These are phyloP conservation scores for Coracias cyanogaster DNA, from an alignment of 2,797 vertebrate species.

Conservation along the genomic window DNA sequence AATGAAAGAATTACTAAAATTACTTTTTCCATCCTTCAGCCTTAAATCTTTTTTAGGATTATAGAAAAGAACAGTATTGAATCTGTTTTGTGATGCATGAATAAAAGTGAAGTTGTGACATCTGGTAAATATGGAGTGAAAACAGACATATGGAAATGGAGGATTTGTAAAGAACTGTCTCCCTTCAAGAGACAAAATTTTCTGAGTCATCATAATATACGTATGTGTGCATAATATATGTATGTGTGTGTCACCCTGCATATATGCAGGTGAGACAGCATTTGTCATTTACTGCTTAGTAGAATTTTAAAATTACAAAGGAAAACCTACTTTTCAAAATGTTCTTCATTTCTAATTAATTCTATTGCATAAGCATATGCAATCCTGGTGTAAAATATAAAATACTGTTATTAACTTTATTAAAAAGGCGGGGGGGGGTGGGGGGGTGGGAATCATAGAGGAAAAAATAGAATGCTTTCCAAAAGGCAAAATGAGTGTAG, in stretches of 20 bases:
- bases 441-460: background rate
- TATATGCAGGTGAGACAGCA: background rate
- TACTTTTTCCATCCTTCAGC: slow-evolving; percentile 38
- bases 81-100: slow-evolving; percentile 31
- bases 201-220: background rate
- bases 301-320: background rate
- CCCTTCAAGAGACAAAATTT: background rate
- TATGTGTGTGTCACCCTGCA: background rate
- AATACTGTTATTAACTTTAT: background rate
- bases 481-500: background rate
- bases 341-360: background rate
- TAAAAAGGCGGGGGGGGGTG: fast-evolving
- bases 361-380: background rate
- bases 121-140: slow-evolving; percentile 32
- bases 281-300: background rate
- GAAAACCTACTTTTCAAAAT: background rate
- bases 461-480: background rate
- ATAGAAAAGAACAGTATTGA: slow-evolving; percentile 24
- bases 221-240: background rate
- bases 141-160: slow-evolving; percentile 22
- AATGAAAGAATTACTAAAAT: slow-evolving; percentile 36
- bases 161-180: background rate
- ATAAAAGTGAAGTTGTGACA: slow-evolving; percentile 41
- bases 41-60: slow-evolving; percentile 38
- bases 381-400: background rate